Percentiles rank a stretch among this genome's conserved stretches.
These are phyloP conservation scores for Pangasius macronema DNA, from an alignment of 2,797 vertebrate species.

Conservation along the genomic window DNA sequence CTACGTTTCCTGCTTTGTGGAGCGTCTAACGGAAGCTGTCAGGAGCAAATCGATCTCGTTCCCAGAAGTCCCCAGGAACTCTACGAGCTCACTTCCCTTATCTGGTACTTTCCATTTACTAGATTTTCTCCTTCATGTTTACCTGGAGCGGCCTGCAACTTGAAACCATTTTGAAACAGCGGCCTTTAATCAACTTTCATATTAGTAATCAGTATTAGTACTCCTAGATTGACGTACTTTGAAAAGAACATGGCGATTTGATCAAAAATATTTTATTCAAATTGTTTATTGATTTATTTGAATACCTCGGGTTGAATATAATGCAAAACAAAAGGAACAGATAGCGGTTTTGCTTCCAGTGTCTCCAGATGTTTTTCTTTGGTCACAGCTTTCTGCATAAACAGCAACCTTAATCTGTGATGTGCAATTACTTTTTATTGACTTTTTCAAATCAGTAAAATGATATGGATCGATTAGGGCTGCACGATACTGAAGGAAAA, in stretches of 20 bases:
- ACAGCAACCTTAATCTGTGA: neutral
- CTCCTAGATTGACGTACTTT: too few relatives aligned
- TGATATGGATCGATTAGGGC: neutral
- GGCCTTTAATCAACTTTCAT: neutral
- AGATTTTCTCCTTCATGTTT: neutral
- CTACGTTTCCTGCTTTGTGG: constrained; percentile 97
- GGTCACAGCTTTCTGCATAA: neutral
- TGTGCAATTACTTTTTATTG: neutral
- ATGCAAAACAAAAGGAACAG: neutral
- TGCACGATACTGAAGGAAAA: too few relatives aligned
- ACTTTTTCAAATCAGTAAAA: neutral
- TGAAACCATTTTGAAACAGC: neutral
- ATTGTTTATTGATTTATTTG: too few relatives aligned
- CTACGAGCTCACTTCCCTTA: constrained; percentile 97
- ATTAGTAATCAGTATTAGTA: neutral
- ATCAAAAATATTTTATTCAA: too few relatives aligned
- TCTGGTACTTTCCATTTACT: constrained; percentile 84
- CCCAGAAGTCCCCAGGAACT: constrained; percentile 97
- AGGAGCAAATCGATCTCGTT: constrained; percentile 98
- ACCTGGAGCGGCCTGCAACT: neutral
- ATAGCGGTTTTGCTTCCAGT: neutral
- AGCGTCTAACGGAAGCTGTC: constrained; percentile 96
- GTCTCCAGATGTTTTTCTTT: neutral
- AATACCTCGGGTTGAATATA: neutral
- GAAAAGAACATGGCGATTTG: neutral